These are phyloP conservation scores for Chrysodeixis includens DNA, from an alignment of 2,888 invertebrate species.

Conservation along the genomic window DNA sequence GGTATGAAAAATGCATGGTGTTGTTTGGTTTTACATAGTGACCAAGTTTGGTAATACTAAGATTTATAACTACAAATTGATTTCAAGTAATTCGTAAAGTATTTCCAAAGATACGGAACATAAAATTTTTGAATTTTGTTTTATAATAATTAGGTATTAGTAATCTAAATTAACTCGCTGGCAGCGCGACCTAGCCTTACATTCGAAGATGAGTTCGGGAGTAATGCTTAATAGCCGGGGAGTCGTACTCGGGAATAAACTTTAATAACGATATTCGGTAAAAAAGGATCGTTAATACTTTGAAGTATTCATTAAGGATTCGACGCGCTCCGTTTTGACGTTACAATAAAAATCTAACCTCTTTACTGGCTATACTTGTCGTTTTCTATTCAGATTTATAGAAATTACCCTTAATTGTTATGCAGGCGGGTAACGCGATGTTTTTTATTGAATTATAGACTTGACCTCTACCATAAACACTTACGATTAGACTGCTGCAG, in stretches of 20 bases:
- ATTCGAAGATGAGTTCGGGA: slow-evolving; percentile 67
- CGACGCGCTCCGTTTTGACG: slow-evolving; percentile 74
- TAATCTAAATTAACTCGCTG: no score
- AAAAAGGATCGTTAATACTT: slow-evolving; percentile 69
- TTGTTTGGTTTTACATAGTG: no score
- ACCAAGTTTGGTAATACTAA: no score
- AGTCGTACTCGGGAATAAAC: slow-evolving; percentile 62
- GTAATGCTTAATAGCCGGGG: slow-evolving; percentile 69
- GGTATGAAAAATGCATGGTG: no score
- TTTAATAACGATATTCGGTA: slow-evolving; percentile 67
- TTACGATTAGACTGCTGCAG: no score
- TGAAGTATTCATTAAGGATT: slow-evolving; percentile 82
- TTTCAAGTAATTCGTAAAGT: no score
- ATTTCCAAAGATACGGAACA: no score
- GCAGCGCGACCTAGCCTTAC: slow-evolving; percentile 48
- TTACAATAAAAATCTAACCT: slow-evolving; percentile 53
- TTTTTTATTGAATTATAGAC: slow-evolving; percentile 23
- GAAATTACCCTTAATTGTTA: slow-evolving; percentile 24
- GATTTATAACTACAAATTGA: no score
- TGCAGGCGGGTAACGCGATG: slow-evolving; percentile 17
- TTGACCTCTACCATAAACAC: no score
- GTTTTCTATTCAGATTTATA: slow-evolving; percentile 39
- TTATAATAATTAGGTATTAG: no score
- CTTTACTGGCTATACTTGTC: slow-evolving; percentile 26
- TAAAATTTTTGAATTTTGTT: no score